Conservation (phyloP, 1,140 invertebrate genomes). For the Ceratitis capitata region DNA sequence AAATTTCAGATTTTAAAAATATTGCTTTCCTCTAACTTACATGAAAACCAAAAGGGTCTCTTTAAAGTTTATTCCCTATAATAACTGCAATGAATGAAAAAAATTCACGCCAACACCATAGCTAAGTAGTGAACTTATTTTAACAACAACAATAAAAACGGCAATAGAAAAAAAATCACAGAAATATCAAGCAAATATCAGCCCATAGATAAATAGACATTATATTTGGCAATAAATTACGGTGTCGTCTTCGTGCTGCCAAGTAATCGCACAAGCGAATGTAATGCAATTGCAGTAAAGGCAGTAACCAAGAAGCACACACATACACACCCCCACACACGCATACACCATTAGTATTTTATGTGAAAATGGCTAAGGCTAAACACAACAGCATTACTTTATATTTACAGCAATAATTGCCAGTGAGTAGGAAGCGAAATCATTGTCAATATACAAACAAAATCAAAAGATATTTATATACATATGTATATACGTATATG, state of each 20-base stretch:
- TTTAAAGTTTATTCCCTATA: too few species aligned
- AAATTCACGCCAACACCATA: too few species aligned
- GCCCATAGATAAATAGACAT: slow-evolving; percentile 15
- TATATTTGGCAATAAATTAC: slow-evolving; percentile 20
- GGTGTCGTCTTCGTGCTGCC: not conserved
- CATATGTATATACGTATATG: not conserved
- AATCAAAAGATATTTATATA: not conserved
- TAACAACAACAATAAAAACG: not conserved
- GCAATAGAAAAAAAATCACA: not conserved
- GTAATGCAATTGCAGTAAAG: not conserved
- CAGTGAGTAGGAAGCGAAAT: not conserved
- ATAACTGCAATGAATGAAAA: too few species aligned
- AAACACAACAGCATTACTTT: not conserved
- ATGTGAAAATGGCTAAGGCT: not conserved
- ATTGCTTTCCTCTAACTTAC: too few species aligned
- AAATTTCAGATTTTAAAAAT: too few species aligned
- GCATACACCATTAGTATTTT: not conserved
- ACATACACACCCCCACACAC: not conserved
- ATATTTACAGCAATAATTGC: not conserved
- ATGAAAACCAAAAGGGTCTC: too few species aligned
- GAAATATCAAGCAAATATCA: not conserved
- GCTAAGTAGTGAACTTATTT: not conserved
- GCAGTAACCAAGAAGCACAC: not conserved
- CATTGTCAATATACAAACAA: not conserved
- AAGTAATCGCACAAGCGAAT: not conserved